These are phyloP conservation scores for Caretta caretta DNA, from an alignment of 2,113 vertebrate species.

Conservation along the genomic window DNA sequence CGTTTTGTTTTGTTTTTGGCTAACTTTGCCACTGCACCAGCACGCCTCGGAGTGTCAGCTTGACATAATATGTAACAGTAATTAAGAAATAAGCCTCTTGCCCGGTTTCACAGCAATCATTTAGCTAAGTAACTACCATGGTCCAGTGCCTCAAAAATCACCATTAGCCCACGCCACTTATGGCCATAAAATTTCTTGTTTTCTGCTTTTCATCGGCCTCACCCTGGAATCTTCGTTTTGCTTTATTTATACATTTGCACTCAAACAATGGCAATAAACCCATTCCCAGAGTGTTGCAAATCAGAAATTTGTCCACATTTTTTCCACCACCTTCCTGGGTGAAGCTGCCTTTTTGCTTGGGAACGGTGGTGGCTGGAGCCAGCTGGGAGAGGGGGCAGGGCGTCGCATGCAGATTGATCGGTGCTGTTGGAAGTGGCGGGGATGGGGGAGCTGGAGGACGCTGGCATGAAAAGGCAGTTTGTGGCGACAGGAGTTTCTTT, in stretches of 20 bases:
- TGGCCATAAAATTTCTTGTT: conserved; percentile 98
- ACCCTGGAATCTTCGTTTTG: conserved; percentile 91
- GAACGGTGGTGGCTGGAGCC: conserved; percentile 71
- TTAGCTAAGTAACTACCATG: conserved; percentile 93
- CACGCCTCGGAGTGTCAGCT: conserved; percentile 71
- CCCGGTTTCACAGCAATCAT: conserved; percentile 89
- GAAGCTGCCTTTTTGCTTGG: conserved; percentile 74
- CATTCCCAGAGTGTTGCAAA: conserved; percentile 96
- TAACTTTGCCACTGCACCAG: conserved; percentile 87
- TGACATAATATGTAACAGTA: conserved; percentile 94
- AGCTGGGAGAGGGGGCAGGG: conserved; percentile 63
- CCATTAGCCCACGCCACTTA: conserved; percentile 98
- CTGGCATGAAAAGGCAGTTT: conserved; percentile 66
- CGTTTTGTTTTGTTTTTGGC: conserved; percentile 52
- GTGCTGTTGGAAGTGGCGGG: conserved; percentile 47
- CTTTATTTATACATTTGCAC: conserved; percentile 93
- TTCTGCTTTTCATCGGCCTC: conserved; percentile 96
- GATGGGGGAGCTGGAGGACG: conserved; percentile 48
- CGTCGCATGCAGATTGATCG: conserved; percentile 70
- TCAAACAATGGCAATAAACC: conserved; percentile 93
- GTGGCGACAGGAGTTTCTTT: conserved; percentile 65
- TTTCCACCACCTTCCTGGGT: conserved; percentile 87
- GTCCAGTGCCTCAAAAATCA: conserved; percentile 97
- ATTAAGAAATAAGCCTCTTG: conserved; percentile 94
- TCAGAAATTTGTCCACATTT: conserved; percentile 96